A percentile compares a stretch with the other conserved stretches of the same genome.
These are phyloP conservation scores for Myotis findleyi DNA, from an alignment of 2,797 vertebrate species.

Conservation along the genomic window DNA sequence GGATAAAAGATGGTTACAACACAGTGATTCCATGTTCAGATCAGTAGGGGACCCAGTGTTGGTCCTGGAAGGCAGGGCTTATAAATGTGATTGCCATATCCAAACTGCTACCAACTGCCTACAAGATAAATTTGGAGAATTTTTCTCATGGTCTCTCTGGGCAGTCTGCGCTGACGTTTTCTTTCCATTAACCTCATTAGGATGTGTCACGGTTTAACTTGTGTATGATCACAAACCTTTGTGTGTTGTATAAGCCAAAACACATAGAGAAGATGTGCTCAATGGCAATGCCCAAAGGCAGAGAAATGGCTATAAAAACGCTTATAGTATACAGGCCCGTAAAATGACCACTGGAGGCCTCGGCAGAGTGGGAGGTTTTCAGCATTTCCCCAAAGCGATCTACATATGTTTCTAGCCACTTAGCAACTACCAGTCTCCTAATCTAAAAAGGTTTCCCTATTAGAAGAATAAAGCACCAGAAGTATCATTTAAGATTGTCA, in stretches of 20 bases:
- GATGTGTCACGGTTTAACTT: not conserved
- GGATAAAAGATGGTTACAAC: slow-evolving; percentile 64
- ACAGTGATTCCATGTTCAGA: slow-evolving; percentile 70
- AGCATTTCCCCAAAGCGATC: not conserved
- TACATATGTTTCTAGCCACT: not conserved
- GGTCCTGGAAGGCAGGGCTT: slow-evolving; percentile 61
- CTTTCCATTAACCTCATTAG: slow-evolving; percentile 24
- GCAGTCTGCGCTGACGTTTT: slow-evolving; percentile 1
- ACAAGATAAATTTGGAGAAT: not conserved
- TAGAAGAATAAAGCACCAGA: not conserved
- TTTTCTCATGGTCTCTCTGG: slow-evolving; percentile 34
- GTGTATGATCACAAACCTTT: not conserved
- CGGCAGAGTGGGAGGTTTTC: not conserved
- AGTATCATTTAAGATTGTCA: not conserved
- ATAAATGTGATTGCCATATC: slow-evolving; percentile 54
- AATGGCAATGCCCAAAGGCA: not conserved
- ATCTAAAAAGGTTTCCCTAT: not conserved
- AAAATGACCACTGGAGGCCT: not conserved
- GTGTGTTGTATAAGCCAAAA: not conserved
- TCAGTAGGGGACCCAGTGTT: slow-evolving; percentile 56
- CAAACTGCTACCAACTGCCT: slow-evolving; percentile 41
- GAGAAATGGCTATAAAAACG: not conserved
- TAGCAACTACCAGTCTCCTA: not conserved
- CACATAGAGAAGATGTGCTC: not conserved
- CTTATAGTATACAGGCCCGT: not conserved